phyloP scores from a whole-genome alignment of 2,888 invertebrate genomes.

The Andrena haemorrhoa region DNA sequence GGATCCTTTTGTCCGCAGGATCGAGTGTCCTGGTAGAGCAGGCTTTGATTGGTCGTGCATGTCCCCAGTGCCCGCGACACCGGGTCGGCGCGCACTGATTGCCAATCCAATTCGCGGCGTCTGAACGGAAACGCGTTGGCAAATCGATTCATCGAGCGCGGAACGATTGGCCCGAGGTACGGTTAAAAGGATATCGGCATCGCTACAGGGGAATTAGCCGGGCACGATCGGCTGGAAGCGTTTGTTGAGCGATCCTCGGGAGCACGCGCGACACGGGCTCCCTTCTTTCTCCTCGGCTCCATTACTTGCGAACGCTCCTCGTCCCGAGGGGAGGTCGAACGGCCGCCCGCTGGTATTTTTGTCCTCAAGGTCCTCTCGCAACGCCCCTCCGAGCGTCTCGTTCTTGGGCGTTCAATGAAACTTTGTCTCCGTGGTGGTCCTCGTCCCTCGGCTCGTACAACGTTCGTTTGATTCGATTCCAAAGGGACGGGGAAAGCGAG shows the following conservation, averaged over 20 bases:
- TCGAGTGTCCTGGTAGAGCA: slow-evolving; percentile 47
- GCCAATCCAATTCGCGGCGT: slow-evolving; percentile 63
- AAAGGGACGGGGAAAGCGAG: neutral
- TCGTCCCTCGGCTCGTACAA: neutral
- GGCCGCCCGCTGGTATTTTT: slow-evolving; percentile 25
- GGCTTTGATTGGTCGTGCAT: slow-evolving; percentile 49
- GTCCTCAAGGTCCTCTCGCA: slow-evolving; percentile 28
- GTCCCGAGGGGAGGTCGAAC: neutral
- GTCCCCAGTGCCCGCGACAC: slow-evolving; percentile 55
- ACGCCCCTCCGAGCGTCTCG: slow-evolving; percentile 15
- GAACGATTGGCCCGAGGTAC: slow-evolving; percentile 43
- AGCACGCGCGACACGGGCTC: neutral
- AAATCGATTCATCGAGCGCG: slow-evolving; percentile 58
- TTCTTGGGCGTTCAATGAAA: slow-evolving; percentile 5
- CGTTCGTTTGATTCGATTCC: slow-evolving; percentile 19
- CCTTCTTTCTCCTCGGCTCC: neutral
- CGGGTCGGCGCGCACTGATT: slow-evolving; percentile 56
- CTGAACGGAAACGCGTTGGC: slow-evolving; percentile 57
- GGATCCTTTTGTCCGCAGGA: slow-evolving; percentile 44
- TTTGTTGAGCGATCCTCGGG: slow-evolving; percentile 21
- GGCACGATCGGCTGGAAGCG: neutral
- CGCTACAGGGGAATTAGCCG: slow-evolving; percentile 31
- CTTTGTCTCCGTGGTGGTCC: neutral
- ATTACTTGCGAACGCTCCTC: neutral
- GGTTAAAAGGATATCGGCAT: slow-evolving; percentile 42